Evolutionary conservation across 2,888 invertebrate genomes (phyloP).

Genomic region (Leptopilina syphax): DNA sequence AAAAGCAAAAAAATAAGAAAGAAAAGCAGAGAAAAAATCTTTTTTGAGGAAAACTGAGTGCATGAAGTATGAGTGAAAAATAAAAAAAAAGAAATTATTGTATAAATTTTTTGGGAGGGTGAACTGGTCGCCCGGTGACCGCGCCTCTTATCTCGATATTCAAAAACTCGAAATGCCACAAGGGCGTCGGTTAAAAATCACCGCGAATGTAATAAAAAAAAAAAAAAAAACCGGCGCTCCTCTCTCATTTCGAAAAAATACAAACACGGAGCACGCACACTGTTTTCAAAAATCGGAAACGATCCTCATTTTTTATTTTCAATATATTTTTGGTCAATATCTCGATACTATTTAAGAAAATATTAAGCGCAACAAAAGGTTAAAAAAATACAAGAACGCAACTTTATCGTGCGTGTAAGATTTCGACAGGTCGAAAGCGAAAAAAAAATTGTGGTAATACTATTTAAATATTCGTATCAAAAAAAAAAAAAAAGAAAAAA

Average conservation of each 20-base stretch:
- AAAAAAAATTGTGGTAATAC: constrained; percentile 61
- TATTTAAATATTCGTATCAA: constrained; percentile 76
- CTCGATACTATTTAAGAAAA: constrained; percentile 74
- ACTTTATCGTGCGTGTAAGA: constrained; percentile 68
- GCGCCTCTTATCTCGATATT: constrained; percentile 65
- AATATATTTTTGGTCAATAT: constrained; percentile 76
- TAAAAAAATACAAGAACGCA: constrained; percentile 59
- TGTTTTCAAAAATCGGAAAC: constrained; percentile 47
- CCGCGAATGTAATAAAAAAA: constrained; percentile 22
- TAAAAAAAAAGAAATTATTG: constrained; percentile 35
- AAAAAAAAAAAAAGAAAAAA: constrained; percentile 73
- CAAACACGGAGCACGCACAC: constrained; percentile 59
- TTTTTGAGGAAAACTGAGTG: constrained; percentile 1
- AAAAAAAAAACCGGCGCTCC: constrained; percentile 67
- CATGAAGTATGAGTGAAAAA: constrained; percentile 12
- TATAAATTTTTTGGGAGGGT: constrained; percentile 50
- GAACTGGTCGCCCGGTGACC: constrained; percentile 72
- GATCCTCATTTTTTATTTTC: constrained; percentile 67
- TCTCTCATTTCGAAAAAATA: constrained; percentile 64
- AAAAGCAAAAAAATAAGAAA: not conserved
- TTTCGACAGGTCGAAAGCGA: constrained; percentile 73
- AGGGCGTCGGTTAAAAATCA: constrained; percentile 60
- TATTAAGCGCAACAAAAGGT: constrained; percentile 70
- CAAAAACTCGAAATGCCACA: constrained; percentile 65
- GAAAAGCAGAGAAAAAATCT: not conserved